Evolutionary conservation across 2,797 vertebrate species (phyloP).

Genomic region (Microhierax caerulescens): DNA sequence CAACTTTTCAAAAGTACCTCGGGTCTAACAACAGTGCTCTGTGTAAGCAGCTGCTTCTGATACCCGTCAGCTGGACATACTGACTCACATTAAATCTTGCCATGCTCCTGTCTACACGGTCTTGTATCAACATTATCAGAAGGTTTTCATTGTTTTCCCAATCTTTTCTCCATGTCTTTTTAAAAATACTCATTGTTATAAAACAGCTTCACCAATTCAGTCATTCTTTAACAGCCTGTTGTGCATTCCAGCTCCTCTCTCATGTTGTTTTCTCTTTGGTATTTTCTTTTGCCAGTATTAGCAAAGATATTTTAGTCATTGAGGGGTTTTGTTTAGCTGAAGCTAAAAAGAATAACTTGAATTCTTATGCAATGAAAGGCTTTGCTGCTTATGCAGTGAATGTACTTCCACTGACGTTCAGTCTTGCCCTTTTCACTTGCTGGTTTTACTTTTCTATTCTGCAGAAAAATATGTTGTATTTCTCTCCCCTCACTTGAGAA

Average conservation of each 20-base stretch:
- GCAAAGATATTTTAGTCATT: background rate
- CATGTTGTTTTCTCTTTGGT: background rate
- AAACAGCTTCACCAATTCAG: background rate
- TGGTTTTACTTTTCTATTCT: background rate
- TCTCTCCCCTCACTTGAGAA: background rate
- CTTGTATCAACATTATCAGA: background rate
- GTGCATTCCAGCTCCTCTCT: background rate
- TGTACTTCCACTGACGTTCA: background rate
- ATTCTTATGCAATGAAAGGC: background rate
- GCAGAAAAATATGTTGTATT: background rate
- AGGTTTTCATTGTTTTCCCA: background rate
- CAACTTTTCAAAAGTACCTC: background rate
- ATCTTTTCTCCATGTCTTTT: background rate
- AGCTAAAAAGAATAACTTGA: background rate
- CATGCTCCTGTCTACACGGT: background rate
- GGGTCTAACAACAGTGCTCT: background rate
- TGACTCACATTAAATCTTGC: background rate
- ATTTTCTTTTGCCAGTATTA: background rate
- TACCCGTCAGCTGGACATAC: background rate
- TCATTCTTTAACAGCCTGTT: background rate
- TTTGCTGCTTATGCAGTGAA: background rate
- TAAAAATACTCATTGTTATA: background rate
- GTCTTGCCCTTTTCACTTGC: background rate
- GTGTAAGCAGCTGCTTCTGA: background rate
- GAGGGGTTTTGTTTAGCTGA: background rate